Evolutionary conservation across 2,797 vertebrate species (phyloP).

Genomic region (Limosa lapponica): DNA sequence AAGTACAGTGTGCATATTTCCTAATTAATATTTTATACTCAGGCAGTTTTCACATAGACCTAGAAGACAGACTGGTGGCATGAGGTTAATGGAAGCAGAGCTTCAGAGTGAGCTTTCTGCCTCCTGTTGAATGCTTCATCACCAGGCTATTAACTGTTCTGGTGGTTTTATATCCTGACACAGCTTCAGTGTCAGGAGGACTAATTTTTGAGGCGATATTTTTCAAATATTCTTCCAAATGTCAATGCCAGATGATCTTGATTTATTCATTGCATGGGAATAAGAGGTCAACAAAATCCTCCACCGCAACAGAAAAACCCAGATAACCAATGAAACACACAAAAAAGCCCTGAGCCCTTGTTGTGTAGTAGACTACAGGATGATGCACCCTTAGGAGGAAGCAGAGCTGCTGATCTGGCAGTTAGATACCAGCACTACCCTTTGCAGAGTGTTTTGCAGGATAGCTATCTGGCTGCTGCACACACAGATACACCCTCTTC

Average conservation of each 20-base stretch:
- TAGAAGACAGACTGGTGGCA: background rate
- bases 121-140: background rate
- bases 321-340: background rate
- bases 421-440: background rate
- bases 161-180: background rate
- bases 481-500: background rate
- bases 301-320: background rate
- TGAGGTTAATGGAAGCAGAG: background rate
- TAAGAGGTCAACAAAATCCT: background rate
- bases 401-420: background rate
- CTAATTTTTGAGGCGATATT: background rate
- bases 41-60: background rate
- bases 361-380: background rate
- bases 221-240: background rate
- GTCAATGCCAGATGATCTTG: background rate
- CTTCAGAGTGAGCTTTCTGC: background rate
- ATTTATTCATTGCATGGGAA: background rate
- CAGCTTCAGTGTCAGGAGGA: background rate
- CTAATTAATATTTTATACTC: background rate
- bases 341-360: background rate
- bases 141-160: background rate
- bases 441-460: background rate
- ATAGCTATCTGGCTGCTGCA: constrained; percentile 16
- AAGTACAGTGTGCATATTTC: background rate
- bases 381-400: background rate